Evolutionary conservation across 1,140 invertebrate genomes (phyloP).

Genomic region (Yoshiicerus persimilis): DNA sequence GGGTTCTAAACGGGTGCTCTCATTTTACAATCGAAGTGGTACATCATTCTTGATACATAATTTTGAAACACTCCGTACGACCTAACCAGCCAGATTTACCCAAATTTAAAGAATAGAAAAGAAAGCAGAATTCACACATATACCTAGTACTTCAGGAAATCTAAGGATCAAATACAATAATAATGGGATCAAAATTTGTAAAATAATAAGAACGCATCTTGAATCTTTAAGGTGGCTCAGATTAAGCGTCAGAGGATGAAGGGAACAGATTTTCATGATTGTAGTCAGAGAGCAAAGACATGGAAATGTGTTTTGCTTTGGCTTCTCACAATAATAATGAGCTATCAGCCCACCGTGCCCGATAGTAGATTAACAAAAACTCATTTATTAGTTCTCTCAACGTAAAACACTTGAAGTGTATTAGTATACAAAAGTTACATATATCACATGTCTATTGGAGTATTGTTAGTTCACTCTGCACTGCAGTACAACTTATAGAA

Average conservation of each 20-base stretch:
- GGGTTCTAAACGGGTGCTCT: too few species aligned
- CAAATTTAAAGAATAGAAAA: too few species aligned
- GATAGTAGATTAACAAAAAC: constrained; percentile 10
- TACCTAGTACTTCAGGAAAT: too few species aligned
- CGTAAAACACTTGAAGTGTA: neutral
- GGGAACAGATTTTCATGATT: neutral
- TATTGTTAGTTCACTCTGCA: neutral
- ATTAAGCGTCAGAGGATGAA: neutral
- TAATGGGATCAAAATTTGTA: neutral
- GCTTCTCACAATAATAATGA: neutral
- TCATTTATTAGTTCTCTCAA: neutral
- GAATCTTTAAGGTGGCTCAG: too few species aligned
- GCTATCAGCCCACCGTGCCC: neutral
- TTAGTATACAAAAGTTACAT: neutral
- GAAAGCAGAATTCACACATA: too few species aligned
- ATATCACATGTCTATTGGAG: neutral
- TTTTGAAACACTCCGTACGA: too few species aligned
- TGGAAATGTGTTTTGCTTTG: neutral
- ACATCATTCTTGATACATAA: too few species aligned
- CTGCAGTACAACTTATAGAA: neutral
- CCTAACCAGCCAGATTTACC: too few species aligned
- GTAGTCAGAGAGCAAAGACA: neutral
- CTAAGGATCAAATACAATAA: neutral
- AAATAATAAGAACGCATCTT: neutral
- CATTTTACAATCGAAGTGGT: too few species aligned